These are phyloP conservation scores for Prenolepis imparis DNA, from an alignment of 2,888 invertebrate genomes.

Conservation along the genomic window DNA sequence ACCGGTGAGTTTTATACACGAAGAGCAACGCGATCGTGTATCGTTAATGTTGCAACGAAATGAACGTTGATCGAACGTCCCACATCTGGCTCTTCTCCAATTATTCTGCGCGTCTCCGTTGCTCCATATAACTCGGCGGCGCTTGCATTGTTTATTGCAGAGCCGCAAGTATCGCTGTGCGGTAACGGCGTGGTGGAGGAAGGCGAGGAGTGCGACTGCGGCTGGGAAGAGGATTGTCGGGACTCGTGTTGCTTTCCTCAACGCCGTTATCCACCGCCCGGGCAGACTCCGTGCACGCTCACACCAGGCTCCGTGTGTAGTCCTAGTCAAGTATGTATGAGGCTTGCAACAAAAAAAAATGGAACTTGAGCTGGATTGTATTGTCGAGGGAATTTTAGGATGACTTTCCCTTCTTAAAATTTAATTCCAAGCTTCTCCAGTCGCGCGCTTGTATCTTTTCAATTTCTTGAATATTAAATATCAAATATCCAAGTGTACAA, in stretches of 20 bases:
- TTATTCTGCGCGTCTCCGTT: background rate
- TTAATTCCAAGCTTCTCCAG: constrained; percentile 18
- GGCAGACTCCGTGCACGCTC: constrained; percentile 95
- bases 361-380: constrained; percentile 14
- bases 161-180: constrained; percentile 97
- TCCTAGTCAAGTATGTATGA: constrained; percentile 91
- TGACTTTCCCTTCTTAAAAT: constrained; percentile 23
- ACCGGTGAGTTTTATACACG: constrained; percentile 89
- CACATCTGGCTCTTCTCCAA: constrained; percentile 8
- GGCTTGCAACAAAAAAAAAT: constrained; percentile 24
- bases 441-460: constrained; percentile 19
- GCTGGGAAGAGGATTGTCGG: constrained; percentile 98
- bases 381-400: constrained; percentile 49
- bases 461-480: constrained; percentile 42
- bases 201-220: constrained; percentile 99
- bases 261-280: constrained; percentile 91
- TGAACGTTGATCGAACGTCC: constrained; percentile 12
- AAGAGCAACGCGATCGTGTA: background rate
- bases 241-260: constrained; percentile 98
- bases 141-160: constrained; percentile 86
- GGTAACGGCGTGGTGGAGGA: constrained; percentile 99
- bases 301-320: constrained; percentile 93
- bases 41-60: background rate
- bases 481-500: background rate
- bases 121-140: constrained; percentile 13